Percentiles rank a stretch among this genome's conserved stretches.
Conservation (phyloP, 2,888 invertebrate genomes). For the Agrotis exclamationis region DNA sequence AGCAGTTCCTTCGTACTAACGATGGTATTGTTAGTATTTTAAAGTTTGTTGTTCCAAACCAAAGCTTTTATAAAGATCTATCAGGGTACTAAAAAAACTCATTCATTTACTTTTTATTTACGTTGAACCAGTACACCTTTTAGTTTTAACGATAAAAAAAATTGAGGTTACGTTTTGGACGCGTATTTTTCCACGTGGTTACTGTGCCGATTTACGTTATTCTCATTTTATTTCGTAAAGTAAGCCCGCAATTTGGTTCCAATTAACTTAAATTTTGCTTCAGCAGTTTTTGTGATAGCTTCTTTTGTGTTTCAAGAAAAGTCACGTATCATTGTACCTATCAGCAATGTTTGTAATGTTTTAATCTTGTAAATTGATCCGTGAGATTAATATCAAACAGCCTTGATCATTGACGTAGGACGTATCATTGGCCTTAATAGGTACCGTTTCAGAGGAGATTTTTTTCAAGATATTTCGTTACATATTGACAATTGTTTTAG, state of each 20-base stretch:
- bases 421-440: not conserved
- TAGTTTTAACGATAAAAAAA: no score
- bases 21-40: conserved; percentile 24
- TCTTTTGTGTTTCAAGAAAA: not conserved
- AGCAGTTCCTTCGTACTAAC: conserved; percentile 25
- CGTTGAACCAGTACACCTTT: not conserved
- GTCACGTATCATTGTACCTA: conserved; percentile 4
- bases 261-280: no score
- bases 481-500: not conserved
- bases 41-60: not conserved
- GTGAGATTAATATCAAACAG: conserved; percentile 28
- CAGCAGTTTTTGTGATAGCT: not conserved
- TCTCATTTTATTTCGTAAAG: no score
- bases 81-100: no score
- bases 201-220: no score
- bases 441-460: conserved; percentile 19
- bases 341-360: not conserved
- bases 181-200: no score
- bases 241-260: no score
- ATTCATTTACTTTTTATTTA: not conserved
- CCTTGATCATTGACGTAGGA: conserved; percentile 23
- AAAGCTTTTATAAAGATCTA: not conserved
- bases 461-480: conserved; percentile 20
- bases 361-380: conserved; percentile 16
- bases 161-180: no score